phyloP scores from a whole-genome alignment of 1,140 invertebrate genomes.

The Aphaenogaster ashmeadi region DNA sequence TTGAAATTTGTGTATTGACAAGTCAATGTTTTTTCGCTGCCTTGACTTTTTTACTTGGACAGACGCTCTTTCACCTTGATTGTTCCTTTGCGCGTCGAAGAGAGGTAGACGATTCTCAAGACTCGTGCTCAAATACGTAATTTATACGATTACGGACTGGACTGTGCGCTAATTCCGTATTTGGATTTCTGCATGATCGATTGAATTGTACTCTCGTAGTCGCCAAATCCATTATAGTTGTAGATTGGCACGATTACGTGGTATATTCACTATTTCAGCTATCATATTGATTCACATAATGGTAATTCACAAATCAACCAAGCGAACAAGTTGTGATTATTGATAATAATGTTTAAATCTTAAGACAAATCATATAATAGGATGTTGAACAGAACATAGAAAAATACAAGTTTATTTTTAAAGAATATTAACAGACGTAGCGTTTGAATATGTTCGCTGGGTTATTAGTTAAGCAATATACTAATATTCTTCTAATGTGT shows the following conservation, averaged over 20 bases:
- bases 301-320: conserved; percentile 10
- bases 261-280: conserved; percentile 7
- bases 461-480: conserved; percentile 20
- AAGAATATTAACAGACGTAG: background rate
- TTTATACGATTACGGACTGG: conserved; percentile 20
- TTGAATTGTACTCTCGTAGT: conserved; percentile 16
- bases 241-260: conserved; percentile 60
- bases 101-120: background rate
- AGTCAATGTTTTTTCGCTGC: conserved; percentile 23
- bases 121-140: conserved; percentile 3
- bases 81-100: background rate
- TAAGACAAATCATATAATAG: background rate
- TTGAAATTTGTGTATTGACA: conserved; percentile 12
- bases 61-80: background rate
- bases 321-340: conserved; percentile 21
- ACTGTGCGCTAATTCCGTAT: conserved; percentile 27
- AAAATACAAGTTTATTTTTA: background rate
- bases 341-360: background rate
- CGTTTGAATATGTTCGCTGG: conserved; percentile 37
- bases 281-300: background rate
- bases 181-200: conserved; percentile 19
- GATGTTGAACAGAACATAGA: background rate
- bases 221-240: conserved; percentile 15
- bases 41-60: conserved; percentile 12
- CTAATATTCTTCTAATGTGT: conserved; percentile 17